Evolutionary conservation across 2,888 invertebrate species (phyloP), one percentile per base, ranked within the genome.

Genomic region (Dicyrtoma fusca): DNA sequence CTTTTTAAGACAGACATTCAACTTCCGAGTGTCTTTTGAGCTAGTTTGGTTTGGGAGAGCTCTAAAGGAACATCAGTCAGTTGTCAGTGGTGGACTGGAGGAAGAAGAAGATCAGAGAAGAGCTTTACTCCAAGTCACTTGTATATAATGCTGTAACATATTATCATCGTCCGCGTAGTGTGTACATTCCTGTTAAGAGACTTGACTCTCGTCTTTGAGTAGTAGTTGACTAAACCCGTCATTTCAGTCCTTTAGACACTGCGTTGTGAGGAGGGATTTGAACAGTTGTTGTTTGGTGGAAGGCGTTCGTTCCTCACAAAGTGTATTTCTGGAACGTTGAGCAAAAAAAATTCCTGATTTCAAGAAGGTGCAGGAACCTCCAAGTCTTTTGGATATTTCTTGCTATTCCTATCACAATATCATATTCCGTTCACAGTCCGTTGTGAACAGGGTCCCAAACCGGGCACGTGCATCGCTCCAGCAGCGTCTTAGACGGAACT

Each of bases 1-100:
- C 44, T 53, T 66, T 55, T 49, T 66, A n/a, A 34, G 70, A 63
- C 65, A 71, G 59, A 65, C 64, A 55, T 71, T 71, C 57, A 57
- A 45, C 71, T 65, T 65, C 65, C 65, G 57, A 59, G 55, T 63
- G 26, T n/a, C 44, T 21, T 64, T 23, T 45, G 44, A 64, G 44
- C 65, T 64, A 59, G 71, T 71, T 69, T 64, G 34, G 14, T 53
- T 63, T 55, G 62, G 45, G 47, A 65, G 26, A 57, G 71, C 65
- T 65, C 25, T n/a, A 65, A 53, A 44, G 59, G 25, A 64, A 21
- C 44, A 64, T 53, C 57, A 42, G 1, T 4, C 6, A 42, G 1
- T 4, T 1, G 34, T 34, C 4, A 34, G 34, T 34, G 34, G 34
- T 34, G 34, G 34, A 34, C 34, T 34, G 34, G 34, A 34, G 34